phyloP scores from a whole-genome alignment of 2,888 invertebrate genomes.

The Tryphoninae sp. region DNA sequence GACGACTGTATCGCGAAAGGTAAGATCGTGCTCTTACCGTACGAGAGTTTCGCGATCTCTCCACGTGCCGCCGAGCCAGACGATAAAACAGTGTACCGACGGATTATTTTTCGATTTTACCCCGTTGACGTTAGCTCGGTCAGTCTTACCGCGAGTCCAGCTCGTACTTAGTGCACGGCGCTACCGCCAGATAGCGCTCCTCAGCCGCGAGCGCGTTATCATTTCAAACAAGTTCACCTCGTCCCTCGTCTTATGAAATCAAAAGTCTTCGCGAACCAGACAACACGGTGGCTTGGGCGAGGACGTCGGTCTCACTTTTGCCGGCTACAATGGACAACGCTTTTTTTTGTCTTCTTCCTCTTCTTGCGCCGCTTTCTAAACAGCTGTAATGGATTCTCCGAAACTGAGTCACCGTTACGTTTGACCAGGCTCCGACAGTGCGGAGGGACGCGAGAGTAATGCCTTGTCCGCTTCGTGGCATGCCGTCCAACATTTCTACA shows the following conservation, averaged over 20 bases:
- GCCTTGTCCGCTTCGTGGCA: conserved; percentile 7
- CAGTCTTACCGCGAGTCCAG: background rate
- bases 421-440: conserved; percentile 53
- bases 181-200: conserved; percentile 5
- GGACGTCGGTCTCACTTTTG: conserved; percentile 53
- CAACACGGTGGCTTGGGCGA: conserved; percentile 54
- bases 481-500: background rate
- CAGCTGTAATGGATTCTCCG: conserved; percentile 68
- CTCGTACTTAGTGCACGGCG: background rate
- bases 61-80: background rate
- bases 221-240: background rate
- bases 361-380: conserved; percentile 64
- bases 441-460: background rate
- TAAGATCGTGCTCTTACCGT: background rate
- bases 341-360: conserved; percentile 50
- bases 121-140: background rate
- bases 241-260: conserved; percentile 51
- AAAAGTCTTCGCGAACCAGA: conserved; percentile 53
- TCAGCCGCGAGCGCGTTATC: background rate
- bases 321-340: conserved; percentile 48
- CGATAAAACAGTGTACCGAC: too few species aligned
- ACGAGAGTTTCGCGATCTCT: background rate
- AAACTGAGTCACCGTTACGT: conserved; percentile 67
- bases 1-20: background rate
- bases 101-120: background rate